Base-by-base conservation (phyloP, 2,888 invertebrate species). In the Drosophila leonis region DNA sequence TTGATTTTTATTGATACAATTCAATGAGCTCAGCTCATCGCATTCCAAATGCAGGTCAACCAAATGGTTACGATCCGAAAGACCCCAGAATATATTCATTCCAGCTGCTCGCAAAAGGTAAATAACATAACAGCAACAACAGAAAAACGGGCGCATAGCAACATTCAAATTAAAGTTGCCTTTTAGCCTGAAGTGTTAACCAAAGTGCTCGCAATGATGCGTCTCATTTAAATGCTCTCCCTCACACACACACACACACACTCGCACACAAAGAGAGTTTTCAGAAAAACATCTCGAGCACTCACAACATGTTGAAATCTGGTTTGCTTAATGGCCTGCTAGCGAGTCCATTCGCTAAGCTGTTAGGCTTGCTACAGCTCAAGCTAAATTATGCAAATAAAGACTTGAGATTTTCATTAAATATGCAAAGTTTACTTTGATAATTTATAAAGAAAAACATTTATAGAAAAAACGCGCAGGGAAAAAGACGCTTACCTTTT, bases 1-100 rank as follows among this genome's bases (percentile, higher is more conserved):
- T 88, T 88, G 78, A 80, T 86, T 83, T 78, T 75, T 62, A 83
- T 88, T 88, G 83, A 88, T 88, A 83, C 55, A 24, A 60, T 52
- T 80, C 67, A 69, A 65, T 71, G 54, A 85, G 59, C 52, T 12
- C 48, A 18, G 39, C 51, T 33, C 49, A 52, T 44, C 31, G 56
- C 42, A 66, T 24, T 61, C 27, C 27, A 37, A 44, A 48, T 27
- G 39, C 42, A 35, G 56, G 46, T 52, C 65, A 55, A 46, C 57
- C 49, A 27, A 60, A 44, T 15, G 27, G 33, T 13, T 35, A 0
- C 8, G 27, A 20, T 12, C 31, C 51, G 12, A n/a, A 12, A 1
- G 24, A 20, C n/a, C 6, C 4, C 4, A 13, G 9, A 13, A 55
- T 18, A 44, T 42, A 33, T 57, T 61, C 82, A 15, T 49, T 63